Percentiles rank a stretch among this genome's conserved stretches.
Conservation (phyloP, 1,140 invertebrate species). For the Lamellibrachia luymesi region DNA sequence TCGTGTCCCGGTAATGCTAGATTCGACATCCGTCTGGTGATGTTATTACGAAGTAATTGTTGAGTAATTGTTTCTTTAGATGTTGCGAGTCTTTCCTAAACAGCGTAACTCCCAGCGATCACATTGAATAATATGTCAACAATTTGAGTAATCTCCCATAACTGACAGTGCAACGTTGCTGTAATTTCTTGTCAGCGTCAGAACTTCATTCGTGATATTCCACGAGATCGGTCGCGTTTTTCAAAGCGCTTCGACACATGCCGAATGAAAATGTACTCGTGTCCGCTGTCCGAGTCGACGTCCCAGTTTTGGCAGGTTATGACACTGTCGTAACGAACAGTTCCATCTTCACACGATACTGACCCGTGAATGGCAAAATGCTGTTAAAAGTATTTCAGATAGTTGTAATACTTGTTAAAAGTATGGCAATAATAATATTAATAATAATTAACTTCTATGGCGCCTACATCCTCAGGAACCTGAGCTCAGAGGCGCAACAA, state of each 20-base stretch:
- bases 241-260: not conserved
- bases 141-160: not conserved
- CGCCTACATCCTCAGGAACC: no score
- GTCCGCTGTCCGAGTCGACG: not conserved
- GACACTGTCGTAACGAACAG: not conserved
- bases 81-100: not conserved
- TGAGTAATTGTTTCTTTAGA: not conserved
- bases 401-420: no score
- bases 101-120: not conserved
- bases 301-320: not conserved
- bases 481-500: no score
- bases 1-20: not conserved
- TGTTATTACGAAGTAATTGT: not conserved
- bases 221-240: not conserved
- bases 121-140: not conserved
- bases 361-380: not conserved
- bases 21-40: not conserved
- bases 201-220: not conserved
- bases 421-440: no score
- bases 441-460: no score
- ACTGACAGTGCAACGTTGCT: not conserved
- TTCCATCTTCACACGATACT: not conserved
- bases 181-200: not conserved
- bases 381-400: not conserved
- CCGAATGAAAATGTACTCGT: not conserved